These are phyloP conservation scores for Puma concolor DNA, from an alignment of 2,113 vertebrate species.

Conservation along the genomic window DNA sequence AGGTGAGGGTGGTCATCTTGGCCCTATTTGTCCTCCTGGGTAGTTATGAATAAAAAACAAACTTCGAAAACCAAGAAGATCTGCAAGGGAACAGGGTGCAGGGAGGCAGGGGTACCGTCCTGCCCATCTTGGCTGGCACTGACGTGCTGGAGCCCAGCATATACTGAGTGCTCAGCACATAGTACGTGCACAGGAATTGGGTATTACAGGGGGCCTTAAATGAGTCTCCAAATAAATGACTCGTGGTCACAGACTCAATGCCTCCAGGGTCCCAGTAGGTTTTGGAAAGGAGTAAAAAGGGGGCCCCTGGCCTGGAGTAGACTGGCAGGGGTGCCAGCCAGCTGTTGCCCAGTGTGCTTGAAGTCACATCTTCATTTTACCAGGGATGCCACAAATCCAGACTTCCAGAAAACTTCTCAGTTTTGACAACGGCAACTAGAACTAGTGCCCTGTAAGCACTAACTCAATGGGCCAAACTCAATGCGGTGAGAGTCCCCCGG, in stretches of 20 bases:
- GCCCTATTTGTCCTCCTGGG: background rate
- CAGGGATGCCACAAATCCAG: background rate
- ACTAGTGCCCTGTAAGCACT: background rate
- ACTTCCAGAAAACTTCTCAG: background rate
- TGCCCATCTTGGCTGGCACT: background rate
- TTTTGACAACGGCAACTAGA: background rate
- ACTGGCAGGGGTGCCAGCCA: background rate
- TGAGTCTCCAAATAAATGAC: background rate
- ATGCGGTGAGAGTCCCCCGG: background rate
- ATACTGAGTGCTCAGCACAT: background rate
- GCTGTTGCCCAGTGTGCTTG: background rate
- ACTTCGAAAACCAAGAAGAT: background rate
- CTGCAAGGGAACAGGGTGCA: background rate
- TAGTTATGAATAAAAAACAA: background rate
- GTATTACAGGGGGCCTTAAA: background rate
- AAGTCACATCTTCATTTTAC: background rate
- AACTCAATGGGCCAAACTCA: background rate
- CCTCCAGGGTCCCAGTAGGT: background rate
- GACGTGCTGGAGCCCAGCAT: background rate
- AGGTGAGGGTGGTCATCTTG: background rate
- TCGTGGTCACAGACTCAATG: background rate
- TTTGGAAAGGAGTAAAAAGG: background rate
- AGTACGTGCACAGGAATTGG: background rate
- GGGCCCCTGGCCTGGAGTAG: background rate
- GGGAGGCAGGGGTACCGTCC: background rate